phyloP scores from a whole-genome alignment of 2,797 vertebrate genomes.

The Sparus aurata region DNA sequence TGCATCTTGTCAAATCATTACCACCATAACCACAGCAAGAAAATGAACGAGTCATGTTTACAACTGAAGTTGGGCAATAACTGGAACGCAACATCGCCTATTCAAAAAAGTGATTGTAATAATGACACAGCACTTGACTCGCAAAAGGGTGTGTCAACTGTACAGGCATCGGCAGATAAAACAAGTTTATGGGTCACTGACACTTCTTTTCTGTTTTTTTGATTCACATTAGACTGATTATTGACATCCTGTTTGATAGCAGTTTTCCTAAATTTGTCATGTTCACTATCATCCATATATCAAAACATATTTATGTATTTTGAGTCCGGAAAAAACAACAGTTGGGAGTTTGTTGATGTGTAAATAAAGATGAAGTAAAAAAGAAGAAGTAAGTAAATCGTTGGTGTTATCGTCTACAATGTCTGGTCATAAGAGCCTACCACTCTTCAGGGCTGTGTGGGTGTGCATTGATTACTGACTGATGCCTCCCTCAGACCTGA shows the following conservation, averaged over 20 bases:
- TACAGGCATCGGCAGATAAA: background rate
- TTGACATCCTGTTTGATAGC: background rate
- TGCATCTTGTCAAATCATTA: background rate
- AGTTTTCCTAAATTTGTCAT: background rate
- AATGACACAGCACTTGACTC: slow-evolving; percentile 36
- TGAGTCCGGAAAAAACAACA: too few species aligned
- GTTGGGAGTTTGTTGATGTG: too few species aligned
- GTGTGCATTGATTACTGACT: too few species aligned
- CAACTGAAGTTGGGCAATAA: background rate
- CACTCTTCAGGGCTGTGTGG: too few species aligned
- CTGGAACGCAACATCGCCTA: background rate
- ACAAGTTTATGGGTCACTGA: background rate
- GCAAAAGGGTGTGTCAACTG: background rate
- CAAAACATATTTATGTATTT: too few species aligned
- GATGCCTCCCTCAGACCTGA: background rate
- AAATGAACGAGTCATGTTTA: slow-evolving; percentile 11
- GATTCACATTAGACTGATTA: background rate
- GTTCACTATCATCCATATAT: background rate
- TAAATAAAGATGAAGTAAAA: too few species aligned
- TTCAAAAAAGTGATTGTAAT: background rate
- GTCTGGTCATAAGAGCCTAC: too few species aligned
- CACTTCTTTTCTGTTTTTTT: background rate
- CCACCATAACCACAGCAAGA: background rate
- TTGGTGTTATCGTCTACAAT: too few species aligned
- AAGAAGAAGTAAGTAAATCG: too few species aligned